Evolutionary conservation across 2,797 vertebrate species (phyloP), one percentile per base, ranked within the genome.

Genomic region (Champsocephalus esox): DNA sequence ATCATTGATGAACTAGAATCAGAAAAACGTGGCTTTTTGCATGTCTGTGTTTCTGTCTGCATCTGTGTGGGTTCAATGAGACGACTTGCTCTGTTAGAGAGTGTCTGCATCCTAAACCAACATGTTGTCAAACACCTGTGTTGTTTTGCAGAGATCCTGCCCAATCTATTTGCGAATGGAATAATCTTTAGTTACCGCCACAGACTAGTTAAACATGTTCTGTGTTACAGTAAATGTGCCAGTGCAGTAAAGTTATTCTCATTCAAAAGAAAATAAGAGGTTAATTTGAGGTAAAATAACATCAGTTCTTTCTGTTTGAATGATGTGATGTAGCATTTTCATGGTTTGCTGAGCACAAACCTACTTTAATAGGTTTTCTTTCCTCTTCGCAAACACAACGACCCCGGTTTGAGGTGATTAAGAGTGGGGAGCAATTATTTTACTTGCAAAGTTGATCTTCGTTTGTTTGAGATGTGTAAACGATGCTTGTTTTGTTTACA

Each of bases 281-380:
- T 89, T 85, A 73, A 85, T 77, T 69, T 60, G 45, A 70, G 79
- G 70, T 87, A 79, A 84, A 79, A 65, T 45, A 82, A 72, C 81
- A 85, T 87, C 85, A 84, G 80, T 54, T 87, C 73, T 58, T 72
- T 84, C 60, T 81, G 82, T 88, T 88, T 87, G 87, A 70, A 77
- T 89, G 82, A 90, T 80, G 77, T 79, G 78, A 87, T 83, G 60
- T 84, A 83, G 79, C 86, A 87, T 88, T 91, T 89, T 85, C 84
- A 89, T 62, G 87, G 73, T 85, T 86, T 87, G 75, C 75, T 88
- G 86, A 85, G 80, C 83, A 86, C 79, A 86, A 85, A 88, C 82
- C 65, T 80, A 74, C 83, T 85, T 79, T 90, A 90, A 92, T 88
- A 90, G 85, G 78, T 85, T 87, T 82, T 76, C 70, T 84, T 90